Base-by-base conservation (phyloP, 2,888 invertebrate species). In the Abrostola tripartita region DNA sequence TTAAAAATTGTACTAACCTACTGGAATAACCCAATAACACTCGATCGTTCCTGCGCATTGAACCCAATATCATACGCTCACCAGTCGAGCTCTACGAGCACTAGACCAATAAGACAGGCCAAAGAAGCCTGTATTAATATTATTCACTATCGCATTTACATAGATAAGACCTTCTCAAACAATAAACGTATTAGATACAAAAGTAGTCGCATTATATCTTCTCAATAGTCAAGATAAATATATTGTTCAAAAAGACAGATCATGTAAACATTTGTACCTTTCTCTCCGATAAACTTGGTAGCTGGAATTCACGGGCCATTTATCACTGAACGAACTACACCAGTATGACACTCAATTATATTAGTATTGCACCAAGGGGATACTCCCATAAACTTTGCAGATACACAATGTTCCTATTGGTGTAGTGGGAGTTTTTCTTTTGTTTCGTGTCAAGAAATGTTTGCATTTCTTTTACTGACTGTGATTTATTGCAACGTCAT, bases 151-250 rank as follows among this genome's bases (percentile, higher is more conserved):
- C n/a, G n/a, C n/a, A n/a, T n/a, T n/a, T n/a, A 4, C 24, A 24
- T 24, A 4, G 24, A 24, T 24, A 24, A 24, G 24, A 24, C 24
- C 24, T 24, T 4, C 24, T 24, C 4, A 24, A 24, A 24, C 24
- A 1, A 24, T 2, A 24, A 24, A 24, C 24, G 24, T 24, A n/a
- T n/a, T n/a, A n/a, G n/a, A n/a, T n/a, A n/a, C n/a, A n/a, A n/a
- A n/a, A n/a, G n/a, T n/a, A n/a, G n/a, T n/a, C n/a, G n/a, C n/a
- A n/a, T n/a, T n/a, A n/a, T 24, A 24, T 47, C 44, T 41, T 14
- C 24, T 47, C 44, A 47, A 47, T 61, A 61, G 51, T 55, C 42
- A 47, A 47, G 44, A n/a, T n/a, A n/a, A 47, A 47, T 14, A 24
- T 24, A 47, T 47, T 47, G 14, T 5, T 24, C 14, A 47, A 14